Base-by-base conservation (phyloP, 2,888 invertebrate species). In the Trilocha varians region DNA sequence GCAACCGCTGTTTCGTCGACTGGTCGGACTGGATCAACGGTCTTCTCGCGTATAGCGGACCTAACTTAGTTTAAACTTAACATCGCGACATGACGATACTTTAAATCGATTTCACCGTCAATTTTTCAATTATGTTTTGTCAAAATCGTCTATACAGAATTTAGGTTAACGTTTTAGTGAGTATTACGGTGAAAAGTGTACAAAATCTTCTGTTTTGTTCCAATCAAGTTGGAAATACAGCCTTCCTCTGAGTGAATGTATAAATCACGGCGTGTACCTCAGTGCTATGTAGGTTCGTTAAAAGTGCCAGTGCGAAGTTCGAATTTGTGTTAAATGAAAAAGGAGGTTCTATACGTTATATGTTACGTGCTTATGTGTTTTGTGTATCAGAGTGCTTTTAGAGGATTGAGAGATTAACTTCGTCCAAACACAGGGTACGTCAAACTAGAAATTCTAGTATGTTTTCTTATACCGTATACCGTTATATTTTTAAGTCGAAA, bases 1-100 rank as follows among this genome's bases (percentile, higher is more conserved):
- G 80, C 55, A 47, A 53, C 57, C 39, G 46, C 79, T 76, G 79
- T 64, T 75, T 65, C 76, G 75, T 69, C 83, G 80, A 82, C 78
- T 48, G 44, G 59, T 58, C 63, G 70, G 78, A 78, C 74, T 79
- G 78, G 83, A 83, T 79, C 86, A 87, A 87, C 87, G 86, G 86
- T 87, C 82, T 80, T 76, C 72, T 74, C 68, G 67, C 69, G 65
- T 72, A 61, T 74, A 77, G 75, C 75, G 71, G 70, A 69, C 69
- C 69, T 68, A 76, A 76, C 79, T 84, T 85, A 85, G 85, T 85
- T 83, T 72, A 66, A 76, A 78, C 70, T 79, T 80, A 76, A 73
- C 83, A 61, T 62, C 75, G 80, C 62, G 55, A 55, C 70, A 61
- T 59, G 62, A 66, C 66, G 82, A 69, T 65, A 73, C 82, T 77